Evolutionary conservation across 2,113 vertebrate species (phyloP).

Genomic region (Parotia lawesii): DNA sequence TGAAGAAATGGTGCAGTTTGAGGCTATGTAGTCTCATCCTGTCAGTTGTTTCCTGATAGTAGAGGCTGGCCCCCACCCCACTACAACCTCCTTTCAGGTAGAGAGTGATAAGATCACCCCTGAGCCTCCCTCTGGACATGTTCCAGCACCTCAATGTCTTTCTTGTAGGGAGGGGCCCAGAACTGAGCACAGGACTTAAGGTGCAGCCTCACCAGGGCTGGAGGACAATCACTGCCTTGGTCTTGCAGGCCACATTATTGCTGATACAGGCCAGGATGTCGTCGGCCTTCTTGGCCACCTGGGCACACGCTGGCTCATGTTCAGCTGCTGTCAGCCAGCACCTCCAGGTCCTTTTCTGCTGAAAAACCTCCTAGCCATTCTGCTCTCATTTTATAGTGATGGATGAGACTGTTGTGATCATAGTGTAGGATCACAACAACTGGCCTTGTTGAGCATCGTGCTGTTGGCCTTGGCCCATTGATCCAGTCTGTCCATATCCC

Average conservation of each 20-base stretch:
- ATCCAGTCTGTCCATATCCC: background rate
- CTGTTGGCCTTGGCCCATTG: background rate
- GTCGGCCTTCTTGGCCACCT: background rate
- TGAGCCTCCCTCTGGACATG: background rate
- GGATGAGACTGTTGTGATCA: background rate
- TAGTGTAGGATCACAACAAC: background rate
- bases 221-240: accelerated
- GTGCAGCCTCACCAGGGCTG: accelerated
- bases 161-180: background rate
- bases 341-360: background rate
- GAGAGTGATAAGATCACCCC: background rate
- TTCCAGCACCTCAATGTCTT: background rate
- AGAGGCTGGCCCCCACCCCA: background rate
- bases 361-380: background rate
- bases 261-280: background rate
- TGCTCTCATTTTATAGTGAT: background rate
- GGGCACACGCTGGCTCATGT: background rate
- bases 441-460: background rate
- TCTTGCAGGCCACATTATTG: background rate
- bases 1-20: background rate
- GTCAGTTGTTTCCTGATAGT: background rate
- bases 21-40: background rate
- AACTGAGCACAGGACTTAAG: too few relatives aligned
- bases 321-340: background rate
- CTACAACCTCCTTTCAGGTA: background rate